A percentile compares a stretch with the other conserved stretches of the same genome.
Conservation (phyloP, 2,888 invertebrate species). For the Macrosiphum euphorbiae region DNA sequence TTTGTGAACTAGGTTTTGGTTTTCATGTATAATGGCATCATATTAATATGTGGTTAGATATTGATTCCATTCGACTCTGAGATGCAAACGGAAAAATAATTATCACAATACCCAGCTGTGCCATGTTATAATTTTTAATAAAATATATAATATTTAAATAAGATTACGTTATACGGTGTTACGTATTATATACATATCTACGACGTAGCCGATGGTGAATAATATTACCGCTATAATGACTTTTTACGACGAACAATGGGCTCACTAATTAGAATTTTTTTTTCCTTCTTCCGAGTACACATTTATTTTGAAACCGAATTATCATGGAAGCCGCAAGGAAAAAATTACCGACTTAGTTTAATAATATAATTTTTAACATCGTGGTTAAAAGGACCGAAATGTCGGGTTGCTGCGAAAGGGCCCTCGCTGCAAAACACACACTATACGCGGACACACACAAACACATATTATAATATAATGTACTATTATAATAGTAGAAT, state of each 20-base stretch:
- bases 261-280: slow-evolving; percentile 35
- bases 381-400: slow-evolving; percentile 5
- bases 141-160: neutral
- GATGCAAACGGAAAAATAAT: neutral
- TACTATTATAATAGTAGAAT: neutral
- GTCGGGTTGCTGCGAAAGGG: neutral
- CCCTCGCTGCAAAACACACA: neutral
- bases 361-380: slow-evolving; percentile 39
- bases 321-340: neutral
- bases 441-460: too few relatives aligned
- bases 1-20: neutral
- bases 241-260: slow-evolving; percentile 18
- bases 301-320: slow-evolving; percentile 25
- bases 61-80: neutral
- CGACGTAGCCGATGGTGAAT: neutral
- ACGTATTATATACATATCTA: too few relatives aligned
- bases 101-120: neutral
- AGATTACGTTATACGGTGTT: neutral
- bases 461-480: neutral
- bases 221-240: slow-evolving; percentile 9
- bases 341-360: neutral
- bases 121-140: neutral
- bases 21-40: neutral
- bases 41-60: neutral
- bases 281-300: neutral